Evolutionary conservation across 1,140 invertebrate genomes (phyloP), one percentile per base, ranked within the genome.

Genomic region (Drosophila prosaltans): DNA sequence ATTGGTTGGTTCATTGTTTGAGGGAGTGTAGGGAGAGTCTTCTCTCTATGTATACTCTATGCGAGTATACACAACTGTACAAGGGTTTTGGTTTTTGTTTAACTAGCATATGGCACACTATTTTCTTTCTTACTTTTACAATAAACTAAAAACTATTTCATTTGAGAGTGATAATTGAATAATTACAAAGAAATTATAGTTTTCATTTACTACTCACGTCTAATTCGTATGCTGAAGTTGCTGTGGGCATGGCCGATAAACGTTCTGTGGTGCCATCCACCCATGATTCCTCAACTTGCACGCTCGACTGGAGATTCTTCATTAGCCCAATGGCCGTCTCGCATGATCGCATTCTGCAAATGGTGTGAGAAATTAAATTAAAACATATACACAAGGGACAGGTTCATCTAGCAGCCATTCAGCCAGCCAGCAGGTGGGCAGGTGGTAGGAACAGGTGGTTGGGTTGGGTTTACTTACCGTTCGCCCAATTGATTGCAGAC

Each of bases 401-500:
- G 32, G 32, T 36, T 36, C 32, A 30, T 30, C 28, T 30, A 30
- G 0, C 2, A 30, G 28, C 6, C 32, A 36, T 30, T 30, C 28
- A 2, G 28, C 2, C 4, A 3, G 4, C 28, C 28, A 30, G 28
- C 9, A 1, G n/a, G 11, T 16, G 16, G 36, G 10, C 78, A 72
- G 72, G 78, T 75, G 64, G 30, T n/a, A 26, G 1, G 9, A 48
- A 36, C 77, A 81, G 81, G 77, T 84, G 73, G 16, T 41, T 36
- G 3, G 3, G 32, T 36, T 36, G 3, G 6, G 32, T 36, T 36
- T 36, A 81, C 80, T 80, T 88, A 97, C 96, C 97, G 96, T 86
- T 99, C 98, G 60, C 96, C 96, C 55, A 99, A 93, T 93, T 99
- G 98, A 41, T 95, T 95, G 92, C 97, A 98, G 10, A 99, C 95